A percentile compares a stretch with the other conserved stretches of the same genome.
Conservation (phyloP, 2,888 invertebrate genomes). For the Leptura quadrifasciata region DNA sequence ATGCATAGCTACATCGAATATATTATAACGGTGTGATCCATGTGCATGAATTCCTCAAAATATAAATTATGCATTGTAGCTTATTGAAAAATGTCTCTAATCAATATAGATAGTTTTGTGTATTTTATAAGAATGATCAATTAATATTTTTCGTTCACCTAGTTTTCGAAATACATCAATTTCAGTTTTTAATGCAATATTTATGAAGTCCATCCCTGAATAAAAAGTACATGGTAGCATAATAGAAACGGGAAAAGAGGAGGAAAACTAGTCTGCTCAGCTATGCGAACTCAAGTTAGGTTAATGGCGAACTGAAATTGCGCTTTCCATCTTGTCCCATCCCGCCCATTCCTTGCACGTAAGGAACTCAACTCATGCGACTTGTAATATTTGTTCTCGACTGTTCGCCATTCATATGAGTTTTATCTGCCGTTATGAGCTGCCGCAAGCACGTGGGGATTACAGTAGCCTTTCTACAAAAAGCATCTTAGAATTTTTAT, state of each 20-base stretch:
- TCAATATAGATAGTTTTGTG: no score
- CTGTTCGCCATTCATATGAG: constrained; percentile 72
- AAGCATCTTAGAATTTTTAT: constrained; percentile 58
- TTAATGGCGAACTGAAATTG: constrained; percentile 84
- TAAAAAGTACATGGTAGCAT: constrained; percentile 44
- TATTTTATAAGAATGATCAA: no score
- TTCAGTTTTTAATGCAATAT: neutral
- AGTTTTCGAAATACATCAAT: neutral
- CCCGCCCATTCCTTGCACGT: constrained; percentile 74
- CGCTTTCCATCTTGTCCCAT: constrained; percentile 80
- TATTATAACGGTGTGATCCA: no score
- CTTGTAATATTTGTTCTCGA: constrained; percentile 74
- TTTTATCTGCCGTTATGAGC: constrained; percentile 71
- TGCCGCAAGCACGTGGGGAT: constrained; percentile 71
- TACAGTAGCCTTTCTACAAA: constrained; percentile 58
- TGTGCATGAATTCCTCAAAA: no score
- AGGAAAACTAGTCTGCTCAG: constrained; percentile 70
- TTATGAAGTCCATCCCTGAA: constrained; percentile 46
- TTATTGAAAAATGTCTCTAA: no score
- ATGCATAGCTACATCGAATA: no score
- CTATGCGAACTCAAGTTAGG: constrained; percentile 80
- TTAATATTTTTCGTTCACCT: neutral
- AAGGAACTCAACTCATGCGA: constrained; percentile 74
- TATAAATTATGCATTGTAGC: no score
- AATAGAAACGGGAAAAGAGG: constrained; percentile 59